phyloP scores from a whole-genome alignment of 2,888 invertebrate genomes.

The Cheilosia scutellata region DNA sequence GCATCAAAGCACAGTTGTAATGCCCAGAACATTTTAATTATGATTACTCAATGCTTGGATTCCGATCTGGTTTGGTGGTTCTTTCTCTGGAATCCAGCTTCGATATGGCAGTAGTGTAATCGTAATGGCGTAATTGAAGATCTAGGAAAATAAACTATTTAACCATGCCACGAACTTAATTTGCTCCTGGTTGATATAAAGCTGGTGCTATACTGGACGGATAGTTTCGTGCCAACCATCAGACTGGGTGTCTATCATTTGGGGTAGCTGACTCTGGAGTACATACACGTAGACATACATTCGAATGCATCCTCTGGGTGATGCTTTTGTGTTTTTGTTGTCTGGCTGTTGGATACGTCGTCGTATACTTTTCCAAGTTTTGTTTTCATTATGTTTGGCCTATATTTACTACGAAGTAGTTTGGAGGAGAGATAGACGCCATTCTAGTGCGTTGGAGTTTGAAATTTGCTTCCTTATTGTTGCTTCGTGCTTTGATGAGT shows the following conservation, averaged over 20 bases:
- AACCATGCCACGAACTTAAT: neutral
- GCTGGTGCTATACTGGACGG: neutral
- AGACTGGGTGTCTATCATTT: constrained; percentile 40
- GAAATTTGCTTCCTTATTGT: constrained; percentile 62
- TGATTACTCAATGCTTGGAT: constrained; percentile 60
- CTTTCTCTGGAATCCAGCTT: constrained; percentile 1
- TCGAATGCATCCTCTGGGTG: neutral
- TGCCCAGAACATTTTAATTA: constrained; percentile 73
- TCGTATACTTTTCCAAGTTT: constrained; percentile 7
- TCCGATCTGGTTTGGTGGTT: constrained; percentile 15
- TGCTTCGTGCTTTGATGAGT: constrained; percentile 33
- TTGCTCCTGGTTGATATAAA: neutral
- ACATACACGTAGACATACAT: neutral
- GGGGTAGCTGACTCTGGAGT: neutral
- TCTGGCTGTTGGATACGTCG: constrained; percentile 6
- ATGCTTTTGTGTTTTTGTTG: constrained; percentile 26
- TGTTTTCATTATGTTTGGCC: constrained; percentile 48
- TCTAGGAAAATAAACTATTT: constrained; percentile 49
- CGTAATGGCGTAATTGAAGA: constrained; percentile 49
- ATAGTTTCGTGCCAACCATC: neutral
- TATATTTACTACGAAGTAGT: constrained; percentile 53
- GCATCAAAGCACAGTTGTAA: constrained; percentile 44
- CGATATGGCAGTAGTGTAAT: neutral
- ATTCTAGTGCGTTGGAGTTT: constrained; percentile 25
- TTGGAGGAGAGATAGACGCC: neutral